Evolutionary conservation across 2,113 vertebrate species (phyloP).

Genomic region (Hyperopisus bebe): DNA sequence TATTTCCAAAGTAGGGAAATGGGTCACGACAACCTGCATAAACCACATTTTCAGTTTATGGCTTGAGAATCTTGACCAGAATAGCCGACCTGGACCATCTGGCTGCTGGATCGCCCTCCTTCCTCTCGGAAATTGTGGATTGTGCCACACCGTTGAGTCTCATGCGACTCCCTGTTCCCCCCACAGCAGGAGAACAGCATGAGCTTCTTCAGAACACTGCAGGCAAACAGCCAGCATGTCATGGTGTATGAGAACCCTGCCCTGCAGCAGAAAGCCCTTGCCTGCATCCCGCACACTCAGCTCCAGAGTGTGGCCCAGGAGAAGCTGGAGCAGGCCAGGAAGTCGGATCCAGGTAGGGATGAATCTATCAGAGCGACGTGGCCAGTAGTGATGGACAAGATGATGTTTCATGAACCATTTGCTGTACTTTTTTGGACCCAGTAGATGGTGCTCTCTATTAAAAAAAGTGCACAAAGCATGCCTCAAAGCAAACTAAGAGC

Average conservation of each 20-base stretch:
- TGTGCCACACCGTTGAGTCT: neutral
- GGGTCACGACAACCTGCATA: neutral
- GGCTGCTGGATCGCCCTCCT: neutral
- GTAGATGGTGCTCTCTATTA: neutral
- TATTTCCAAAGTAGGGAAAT: neutral
- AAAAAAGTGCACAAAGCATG: neutral
- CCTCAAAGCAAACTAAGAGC: neutral
- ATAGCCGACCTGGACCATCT: neutral
- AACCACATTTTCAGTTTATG: neutral
- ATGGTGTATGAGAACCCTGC: slow-evolving; percentile 74
- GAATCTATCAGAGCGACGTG: neutral
- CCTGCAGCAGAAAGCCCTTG: slow-evolving; percentile 76
- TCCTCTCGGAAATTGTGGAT: neutral
- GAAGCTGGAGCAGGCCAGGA: slow-evolving; percentile 63
- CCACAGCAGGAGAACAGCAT: slow-evolving; percentile 53
- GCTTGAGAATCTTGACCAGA: neutral
- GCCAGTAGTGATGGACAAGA: neutral
- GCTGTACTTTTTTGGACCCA: neutral
- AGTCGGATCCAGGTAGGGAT: slow-evolving; percentile 71
- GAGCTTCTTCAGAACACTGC: slow-evolving; percentile 70
- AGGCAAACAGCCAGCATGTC: slow-evolving; percentile 76
- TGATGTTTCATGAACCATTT: neutral
- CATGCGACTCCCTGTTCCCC: neutral
- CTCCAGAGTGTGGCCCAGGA: slow-evolving; percentile 63
- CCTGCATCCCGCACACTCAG: slow-evolving; percentile 68